These are phyloP conservation scores for Melanotus villosus DNA, from an alignment of 2,888 invertebrate genomes.

Conservation along the genomic window DNA sequence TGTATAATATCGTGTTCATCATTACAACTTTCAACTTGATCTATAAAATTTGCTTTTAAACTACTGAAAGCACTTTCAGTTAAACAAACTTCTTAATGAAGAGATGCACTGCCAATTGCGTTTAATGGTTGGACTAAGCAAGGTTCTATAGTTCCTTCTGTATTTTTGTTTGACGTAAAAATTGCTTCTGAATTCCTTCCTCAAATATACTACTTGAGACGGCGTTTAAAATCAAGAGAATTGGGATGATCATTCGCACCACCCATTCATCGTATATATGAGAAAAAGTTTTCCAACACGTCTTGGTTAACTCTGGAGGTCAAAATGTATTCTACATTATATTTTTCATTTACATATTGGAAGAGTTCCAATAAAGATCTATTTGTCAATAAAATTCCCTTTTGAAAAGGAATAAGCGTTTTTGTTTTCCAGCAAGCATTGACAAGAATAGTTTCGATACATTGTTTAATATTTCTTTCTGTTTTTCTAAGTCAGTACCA, in stretches of 20 bases:
- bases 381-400: constrained; percentile 31
- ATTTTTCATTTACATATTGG: constrained; percentile 10
- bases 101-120: background rate
- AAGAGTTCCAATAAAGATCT: constrained; percentile 12
- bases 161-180: constrained; percentile 23
- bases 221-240: background rate
- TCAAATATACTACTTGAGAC: background rate
- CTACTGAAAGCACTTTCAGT: constrained; percentile 30
- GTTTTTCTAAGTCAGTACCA: constrained; percentile 27
- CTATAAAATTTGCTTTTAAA: constrained; percentile 13
- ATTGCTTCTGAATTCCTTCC: constrained; percentile 12
- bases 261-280: constrained; percentile 24
- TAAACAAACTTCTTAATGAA: constrained; percentile 36
- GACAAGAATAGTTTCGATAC: background rate
- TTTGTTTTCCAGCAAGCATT: constrained; percentile 32
- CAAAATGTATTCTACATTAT: constrained; percentile 25
- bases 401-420: constrained; percentile 38
- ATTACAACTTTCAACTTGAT: constrained; percentile 20
- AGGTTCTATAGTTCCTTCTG: constrained; percentile 7
- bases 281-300: constrained; percentile 24
- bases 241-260: constrained; percentile 26
- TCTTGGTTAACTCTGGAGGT: constrained; percentile 19
- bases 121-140: background rate
- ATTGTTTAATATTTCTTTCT: constrained; percentile 23
- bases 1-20: constrained; percentile 29